phyloP scores from a whole-genome alignment of 2,113 vertebrate genomes.

The Atlantisia rogersi region DNA sequence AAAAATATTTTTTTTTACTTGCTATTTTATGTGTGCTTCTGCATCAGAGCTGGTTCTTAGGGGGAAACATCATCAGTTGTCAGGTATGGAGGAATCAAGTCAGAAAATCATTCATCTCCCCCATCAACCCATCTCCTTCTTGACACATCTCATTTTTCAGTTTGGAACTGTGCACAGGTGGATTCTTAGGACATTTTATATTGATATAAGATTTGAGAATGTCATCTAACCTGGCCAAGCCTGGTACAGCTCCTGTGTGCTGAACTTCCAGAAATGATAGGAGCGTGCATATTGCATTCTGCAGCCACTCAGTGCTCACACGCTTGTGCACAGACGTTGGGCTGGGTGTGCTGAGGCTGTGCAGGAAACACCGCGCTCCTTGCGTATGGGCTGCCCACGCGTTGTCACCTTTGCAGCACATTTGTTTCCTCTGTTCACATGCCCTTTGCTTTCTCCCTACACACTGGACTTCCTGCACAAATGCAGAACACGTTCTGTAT shows the following conservation, averaged over 20 bases:
- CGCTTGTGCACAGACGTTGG: fast-evolving
- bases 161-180: not conserved
- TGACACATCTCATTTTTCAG: not conserved
- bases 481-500: not conserved
- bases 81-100: not conserved
- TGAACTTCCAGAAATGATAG: not conserved
- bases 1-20: not conserved
- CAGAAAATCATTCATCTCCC: not conserved
- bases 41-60: not conserved
- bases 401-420: not conserved
- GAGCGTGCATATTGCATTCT: fast-evolving
- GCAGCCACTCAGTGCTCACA: not conserved
- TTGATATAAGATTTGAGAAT: not conserved
- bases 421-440: not conserved
- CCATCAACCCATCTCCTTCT: not conserved
- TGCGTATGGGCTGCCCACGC: fast-evolving
- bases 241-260: not conserved
- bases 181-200: not conserved
- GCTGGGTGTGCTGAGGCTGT: not conserved
- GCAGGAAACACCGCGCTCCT: not conserved
- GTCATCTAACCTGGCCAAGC: not conserved
- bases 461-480: not conserved
- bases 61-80: fast-evolving
- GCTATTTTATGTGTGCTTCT: fast-evolving
- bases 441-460: not conserved